Conservation (phyloP, 2,888 invertebrate species). For the Ceriagrion tenellum region DNA sequence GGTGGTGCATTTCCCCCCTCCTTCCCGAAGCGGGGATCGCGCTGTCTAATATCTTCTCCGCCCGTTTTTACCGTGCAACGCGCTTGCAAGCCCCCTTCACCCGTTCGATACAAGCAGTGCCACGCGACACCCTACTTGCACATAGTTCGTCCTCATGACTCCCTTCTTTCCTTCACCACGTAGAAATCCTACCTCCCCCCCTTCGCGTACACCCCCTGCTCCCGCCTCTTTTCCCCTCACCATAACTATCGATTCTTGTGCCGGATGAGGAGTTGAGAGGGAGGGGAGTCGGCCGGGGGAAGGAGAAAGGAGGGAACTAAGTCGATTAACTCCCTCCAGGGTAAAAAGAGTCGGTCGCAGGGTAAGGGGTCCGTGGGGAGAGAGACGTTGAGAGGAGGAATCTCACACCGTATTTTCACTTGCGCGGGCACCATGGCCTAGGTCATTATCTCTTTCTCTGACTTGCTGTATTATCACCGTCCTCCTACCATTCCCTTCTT, state of each 20-base stretch:
- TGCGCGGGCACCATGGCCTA: conserved; percentile 57
- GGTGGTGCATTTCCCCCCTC: background rate
- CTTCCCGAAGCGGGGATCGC: background rate
- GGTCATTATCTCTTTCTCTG: conserved; percentile 54
- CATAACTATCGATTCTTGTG: conserved; percentile 54
- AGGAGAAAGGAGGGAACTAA: conserved; percentile 50
- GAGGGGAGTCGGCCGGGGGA: background rate
- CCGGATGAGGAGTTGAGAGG: conserved; percentile 49
- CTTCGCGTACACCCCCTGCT: background rate
- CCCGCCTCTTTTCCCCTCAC: conserved; percentile 39
- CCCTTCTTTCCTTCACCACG: background rate
- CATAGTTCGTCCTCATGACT: background rate
- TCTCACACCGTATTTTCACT: conserved; percentile 47
- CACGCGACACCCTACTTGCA: conserved; percentile 53
- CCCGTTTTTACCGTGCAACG: background rate
- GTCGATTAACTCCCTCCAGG: conserved; percentile 66
- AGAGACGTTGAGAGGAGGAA: background rate
- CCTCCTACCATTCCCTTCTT: background rate
- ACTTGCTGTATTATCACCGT: background rate
- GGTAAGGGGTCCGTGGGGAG: conserved; percentile 15
- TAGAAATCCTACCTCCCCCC: conserved; percentile 9
- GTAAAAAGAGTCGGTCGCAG: conserved; percentile 15
- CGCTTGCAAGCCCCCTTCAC: background rate
- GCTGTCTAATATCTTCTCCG: background rate
- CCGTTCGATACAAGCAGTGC: conserved; percentile 49